Evolutionary conservation across 2,113 vertebrate genomes (phyloP), one percentile per base, ranked within the genome.

Genomic region (Cynocephalus volans): DNA sequence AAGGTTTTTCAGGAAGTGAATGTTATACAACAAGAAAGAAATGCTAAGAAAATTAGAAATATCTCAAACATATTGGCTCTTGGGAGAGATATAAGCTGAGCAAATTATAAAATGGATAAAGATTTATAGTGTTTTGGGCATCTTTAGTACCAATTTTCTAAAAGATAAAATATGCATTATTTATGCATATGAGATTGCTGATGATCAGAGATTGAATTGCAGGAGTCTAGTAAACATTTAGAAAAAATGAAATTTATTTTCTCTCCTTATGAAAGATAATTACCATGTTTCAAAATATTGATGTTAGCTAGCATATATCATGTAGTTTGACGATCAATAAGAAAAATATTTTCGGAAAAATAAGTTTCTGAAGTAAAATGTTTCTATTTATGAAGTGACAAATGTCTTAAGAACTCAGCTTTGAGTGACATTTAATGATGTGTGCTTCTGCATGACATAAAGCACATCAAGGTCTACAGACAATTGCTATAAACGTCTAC

Each of bases 361-460:
- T 31, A 72, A 41, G n/a, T 52, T 92, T 82, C 69, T 82, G n/a
- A 56, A 82, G 72, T 65, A 8, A 17, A 72, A 70, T 28, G 8
- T 10, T 67, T 24, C 41, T 33, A 36, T 70, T 70, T 45, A 72
- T 88, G 15, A 56, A 56, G 28, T 87, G n/a, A n/a, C 72, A 56
- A 88, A 73, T 58, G 19, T 88, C 69, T 75, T 75, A 45, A 60
- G 65, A 52, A 69, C 21, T n/a, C 81, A 97, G 69, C 97, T 69
- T 70, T 86, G 89, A 52, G 84, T 81, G 91, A 69, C 70, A 96
- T 93, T 95, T 98, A 97, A 92, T 98, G 33, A 96, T 97, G 36
- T 54, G 33, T 91, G 88, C 96, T 95, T 65, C 73, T 96, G 90
- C 95, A 85, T 98, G 60, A 70, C 83, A 54, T 89, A 96, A 96